phyloP scores from a whole-genome alignment of 2,113 vertebrate genomes.

The Dasyurus viverrinus region DNA sequence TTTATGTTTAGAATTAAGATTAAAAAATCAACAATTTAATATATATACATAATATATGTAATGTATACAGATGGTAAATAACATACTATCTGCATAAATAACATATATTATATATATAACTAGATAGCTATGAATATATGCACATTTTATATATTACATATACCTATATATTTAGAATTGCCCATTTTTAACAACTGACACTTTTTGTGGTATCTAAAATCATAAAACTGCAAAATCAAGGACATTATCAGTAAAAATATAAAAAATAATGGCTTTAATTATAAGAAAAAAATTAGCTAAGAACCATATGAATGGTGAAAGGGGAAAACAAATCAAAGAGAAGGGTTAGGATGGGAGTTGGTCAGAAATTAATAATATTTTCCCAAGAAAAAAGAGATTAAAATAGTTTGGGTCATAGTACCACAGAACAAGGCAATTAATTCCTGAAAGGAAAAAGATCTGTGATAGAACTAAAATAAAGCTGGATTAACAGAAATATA shows the following conservation, averaged over 20 bases:
- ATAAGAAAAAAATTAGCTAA: background rate
- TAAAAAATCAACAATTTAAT: background rate
- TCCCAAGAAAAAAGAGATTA: constrained; percentile 22
- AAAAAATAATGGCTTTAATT: background rate
- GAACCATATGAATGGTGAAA: background rate
- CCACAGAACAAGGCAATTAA: background rate
- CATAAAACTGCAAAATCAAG: background rate
- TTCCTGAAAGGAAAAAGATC: background rate
- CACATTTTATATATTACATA: background rate
- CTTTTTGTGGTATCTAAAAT: background rate
- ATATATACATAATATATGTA: background rate
- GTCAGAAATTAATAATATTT: background rate
- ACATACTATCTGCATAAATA: background rate
- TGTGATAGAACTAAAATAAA: background rate
- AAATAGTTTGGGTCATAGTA: rapidly evolving
- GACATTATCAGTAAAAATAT: background rate
- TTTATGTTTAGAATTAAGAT: background rate
- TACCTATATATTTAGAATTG: background rate
- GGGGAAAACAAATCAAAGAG: constrained; percentile 39
- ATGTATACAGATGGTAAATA: background rate
- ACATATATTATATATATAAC: background rate
- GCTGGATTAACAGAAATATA: constrained; percentile 28
- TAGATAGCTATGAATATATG: background rate
- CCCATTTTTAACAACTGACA: background rate
- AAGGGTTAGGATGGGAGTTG: constrained; percentile 7